Percentiles rank a stretch among this genome's conserved stretches.
phyloP scores from a whole-genome alignment of 30 jellyfish, hydroid and myxozoan genomes.

The Aurelia sp. region DNA sequence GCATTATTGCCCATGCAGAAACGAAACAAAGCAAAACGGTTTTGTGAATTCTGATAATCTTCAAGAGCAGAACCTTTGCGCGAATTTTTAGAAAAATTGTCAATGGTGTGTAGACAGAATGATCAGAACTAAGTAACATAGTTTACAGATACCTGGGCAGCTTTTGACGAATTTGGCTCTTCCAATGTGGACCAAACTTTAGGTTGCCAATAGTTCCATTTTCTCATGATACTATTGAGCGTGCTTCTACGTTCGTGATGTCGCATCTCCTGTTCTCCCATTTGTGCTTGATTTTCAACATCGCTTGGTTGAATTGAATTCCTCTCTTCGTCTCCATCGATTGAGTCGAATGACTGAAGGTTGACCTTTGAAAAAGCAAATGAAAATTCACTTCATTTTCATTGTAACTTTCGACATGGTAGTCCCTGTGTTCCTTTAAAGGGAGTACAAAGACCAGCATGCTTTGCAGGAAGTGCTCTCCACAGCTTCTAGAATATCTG shows the following conservation, averaged over 20 bases:
- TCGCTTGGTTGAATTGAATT: constrained; percentile 29
- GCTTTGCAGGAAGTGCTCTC: no score
- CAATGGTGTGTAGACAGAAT: no score
- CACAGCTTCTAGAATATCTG: no score
- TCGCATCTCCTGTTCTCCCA: constrained; percentile 18
- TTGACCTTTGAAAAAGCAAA: constrained; percentile 34
- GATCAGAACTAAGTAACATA: no score
- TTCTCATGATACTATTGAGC: constrained; percentile 32
- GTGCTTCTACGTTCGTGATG: constrained; percentile 41
- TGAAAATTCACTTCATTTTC: background rate
- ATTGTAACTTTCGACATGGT: background rate
- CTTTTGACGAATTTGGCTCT: constrained; percentile 81
- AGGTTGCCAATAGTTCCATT: constrained; percentile 69
- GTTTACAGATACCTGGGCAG: constrained; percentile 74
- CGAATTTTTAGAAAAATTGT: no score
- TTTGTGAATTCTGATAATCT: no score
- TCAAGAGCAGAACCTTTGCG: no score
- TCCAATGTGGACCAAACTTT: constrained; percentile 80
- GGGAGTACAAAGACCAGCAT: no score
- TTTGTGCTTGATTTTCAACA: constrained; percentile 57
- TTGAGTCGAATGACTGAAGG: constrained; percentile 65
- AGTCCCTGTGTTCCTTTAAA: no score
- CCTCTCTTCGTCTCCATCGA: constrained; percentile 69
- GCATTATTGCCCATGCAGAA: no score
- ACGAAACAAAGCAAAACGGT: no score